Evolutionary conservation across 2,113 vertebrate genomes (phyloP), one percentile per base, ranked within the genome.

Genomic region (Brachyhypopomus gauderio): DNA sequence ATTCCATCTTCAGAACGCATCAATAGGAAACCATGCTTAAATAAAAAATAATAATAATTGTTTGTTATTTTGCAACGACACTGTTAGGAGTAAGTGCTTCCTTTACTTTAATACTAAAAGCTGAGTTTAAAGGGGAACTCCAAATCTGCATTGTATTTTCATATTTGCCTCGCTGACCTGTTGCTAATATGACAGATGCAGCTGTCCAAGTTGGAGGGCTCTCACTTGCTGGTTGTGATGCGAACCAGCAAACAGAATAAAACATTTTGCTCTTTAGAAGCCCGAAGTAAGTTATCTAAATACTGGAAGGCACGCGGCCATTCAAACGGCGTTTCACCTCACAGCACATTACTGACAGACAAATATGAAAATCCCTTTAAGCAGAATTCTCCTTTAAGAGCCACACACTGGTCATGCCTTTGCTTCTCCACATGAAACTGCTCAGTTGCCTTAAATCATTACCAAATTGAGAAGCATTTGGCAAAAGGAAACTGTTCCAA

Each of bases 341-440:
- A 45, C n/a, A n/a, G 17, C 19, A 19, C 0, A 36, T 38, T 17
- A 71, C 16, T 7, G 22, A 45, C 25, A 16, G 23, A 27, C 56
- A 72, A 79, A 67, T 69, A 70, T 27, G 16, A 25, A 79, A 72
- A 79, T 62, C 1, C 48, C 62, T 48, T 60, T 45, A 22, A 22
- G 1, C 19, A n/a, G 55, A 79, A 75, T 72, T 66, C 23, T 79
- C 52, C 70, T 12, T 73, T 67, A 22, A 62, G 14, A 63, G 62
- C 38, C 17, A 52, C 25, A 23, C 27, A 2, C 20, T 38, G 36
- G 23, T 78, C 75, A 81, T 81, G 66, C 71, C 83, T 85, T 85
- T 85, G 75, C 83, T 55, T 81, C 45, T 63, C 70, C 59, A 36
- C 27, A 56, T 34, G 73, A 45, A 81, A 72, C 14, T 19, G 22